Evolutionary conservation across 2,113 vertebrate species (phyloP).

Genomic region (Okapia johnstoni): DNA sequence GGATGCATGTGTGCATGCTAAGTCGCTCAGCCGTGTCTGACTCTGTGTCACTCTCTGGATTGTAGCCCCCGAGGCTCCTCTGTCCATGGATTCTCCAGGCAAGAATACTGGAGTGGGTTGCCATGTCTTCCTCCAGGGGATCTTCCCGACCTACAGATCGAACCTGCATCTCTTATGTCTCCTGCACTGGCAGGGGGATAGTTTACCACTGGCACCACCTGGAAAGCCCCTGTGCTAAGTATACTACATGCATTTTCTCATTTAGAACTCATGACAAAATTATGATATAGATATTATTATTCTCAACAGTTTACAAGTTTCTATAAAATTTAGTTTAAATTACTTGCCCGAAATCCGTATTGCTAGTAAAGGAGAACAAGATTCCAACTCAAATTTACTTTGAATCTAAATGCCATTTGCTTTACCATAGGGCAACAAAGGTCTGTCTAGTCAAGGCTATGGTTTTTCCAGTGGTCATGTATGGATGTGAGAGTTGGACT

Average conservation of each 20-base stretch:
- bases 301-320: not conserved
- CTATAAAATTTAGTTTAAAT: not conserved
- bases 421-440: not conserved
- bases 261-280: not conserved
- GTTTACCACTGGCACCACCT: not conserved
- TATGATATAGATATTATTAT: not conserved
- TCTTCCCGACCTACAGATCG: accelerated
- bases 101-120: not conserved
- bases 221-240: not conserved
- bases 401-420: not conserved
- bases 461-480: not conserved
- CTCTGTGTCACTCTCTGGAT: not conserved
- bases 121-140: not conserved
- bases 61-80: not conserved
- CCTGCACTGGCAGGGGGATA: not conserved
- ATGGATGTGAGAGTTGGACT: not conserved
- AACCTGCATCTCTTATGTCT: not conserved
- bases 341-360: not conserved
- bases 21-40: not conserved
- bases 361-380: not conserved
- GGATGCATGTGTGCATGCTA: accelerated
- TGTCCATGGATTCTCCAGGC: not conserved
- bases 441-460: not conserved
- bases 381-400: not conserved
- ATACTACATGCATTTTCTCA: not conserved